A percentile compares a stretch with the other conserved stretches of the same genome.
These are phyloP conservation scores for Notodonta ziczac DNA, from an alignment of 2,888 invertebrate species.

Conservation along the genomic window DNA sequence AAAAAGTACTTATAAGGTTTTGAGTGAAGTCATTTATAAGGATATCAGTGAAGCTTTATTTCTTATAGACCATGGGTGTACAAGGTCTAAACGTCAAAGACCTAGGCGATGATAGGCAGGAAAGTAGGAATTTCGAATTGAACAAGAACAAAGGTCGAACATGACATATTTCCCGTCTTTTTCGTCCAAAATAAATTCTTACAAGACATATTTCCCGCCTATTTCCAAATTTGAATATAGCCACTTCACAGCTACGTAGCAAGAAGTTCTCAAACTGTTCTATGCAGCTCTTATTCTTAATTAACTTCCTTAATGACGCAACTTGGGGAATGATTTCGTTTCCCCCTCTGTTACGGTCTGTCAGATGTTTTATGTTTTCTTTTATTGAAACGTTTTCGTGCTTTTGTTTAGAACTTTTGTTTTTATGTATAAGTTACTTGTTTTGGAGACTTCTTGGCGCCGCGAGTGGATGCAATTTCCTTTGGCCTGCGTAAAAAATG, in stretches of 20 bases:
- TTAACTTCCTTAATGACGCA: constrained; percentile 53
- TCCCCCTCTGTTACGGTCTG: constrained; percentile 34
- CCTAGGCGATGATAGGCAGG: too few relatives aligned
- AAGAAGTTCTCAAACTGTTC: constrained; percentile 47
- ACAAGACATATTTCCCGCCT: neutral
- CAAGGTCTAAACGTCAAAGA: too few relatives aligned
- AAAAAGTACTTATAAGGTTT: too few relatives aligned
- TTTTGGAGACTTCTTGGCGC: constrained; percentile 14
- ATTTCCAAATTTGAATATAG: constrained; percentile 3
- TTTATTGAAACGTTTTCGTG: constrained; percentile 42
- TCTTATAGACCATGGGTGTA: too few relatives aligned
- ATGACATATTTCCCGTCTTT: neutral
- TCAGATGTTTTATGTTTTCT: constrained; percentile 43
- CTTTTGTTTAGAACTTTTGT: constrained; percentile 31
- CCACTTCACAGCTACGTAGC: constrained; percentile 21
- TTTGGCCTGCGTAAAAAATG: neutral
- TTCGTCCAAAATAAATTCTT: too few relatives aligned
- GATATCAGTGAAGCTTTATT: too few relatives aligned
- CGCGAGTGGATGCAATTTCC: constrained; percentile 5
- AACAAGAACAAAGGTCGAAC: neutral
- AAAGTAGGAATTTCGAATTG: too few relatives aligned
- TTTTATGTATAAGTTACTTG: constrained; percentile 10
- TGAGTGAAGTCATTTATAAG: too few relatives aligned
- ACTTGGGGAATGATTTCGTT: constrained; percentile 44
- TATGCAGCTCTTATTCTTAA: constrained; percentile 59